These are phyloP conservation scores for Heliopora coerulea DNA, from an alignment of 92 coral and sea anemone species.

Conservation along the genomic window DNA sequence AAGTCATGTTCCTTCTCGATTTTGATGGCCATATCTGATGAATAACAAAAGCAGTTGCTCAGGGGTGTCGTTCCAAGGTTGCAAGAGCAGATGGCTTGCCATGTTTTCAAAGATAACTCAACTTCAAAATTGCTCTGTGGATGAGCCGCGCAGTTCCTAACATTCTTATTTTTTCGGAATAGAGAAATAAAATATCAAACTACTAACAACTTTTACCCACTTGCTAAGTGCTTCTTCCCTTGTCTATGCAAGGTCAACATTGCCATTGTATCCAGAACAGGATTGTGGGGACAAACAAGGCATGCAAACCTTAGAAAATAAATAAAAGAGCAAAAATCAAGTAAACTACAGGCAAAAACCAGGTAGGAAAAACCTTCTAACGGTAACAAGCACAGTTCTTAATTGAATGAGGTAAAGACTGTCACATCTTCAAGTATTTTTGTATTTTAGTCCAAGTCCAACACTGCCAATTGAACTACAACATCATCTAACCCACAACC, in stretches of 20 bases:
- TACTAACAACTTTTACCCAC: slow-evolving; percentile 58
- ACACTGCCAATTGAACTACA: too few species aligned
- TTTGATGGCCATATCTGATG: slow-evolving; percentile 65
- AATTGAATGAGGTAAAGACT: too few species aligned
- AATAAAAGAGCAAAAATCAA: background rate
- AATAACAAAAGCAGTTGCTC: background rate
- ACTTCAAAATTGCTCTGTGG: too few species aligned
- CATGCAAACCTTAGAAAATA: slow-evolving; percentile 69
- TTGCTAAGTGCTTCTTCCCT: slow-evolving; percentile 85
- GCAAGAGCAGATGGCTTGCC: background rate
- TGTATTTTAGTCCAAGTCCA: too few species aligned
- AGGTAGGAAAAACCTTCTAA: background rate
- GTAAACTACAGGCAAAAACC: background rate
- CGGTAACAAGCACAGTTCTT: background rate
- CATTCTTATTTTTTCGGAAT: too few species aligned
- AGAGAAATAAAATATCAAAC: too few species aligned
- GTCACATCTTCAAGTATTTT: too few species aligned
- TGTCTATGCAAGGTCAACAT: slow-evolving; percentile 82
- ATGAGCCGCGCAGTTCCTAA: too few species aligned
- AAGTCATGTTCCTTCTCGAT: slow-evolving; percentile 74
- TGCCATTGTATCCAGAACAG: slow-evolving; percentile 91
- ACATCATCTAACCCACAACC: too few species aligned
- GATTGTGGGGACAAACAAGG: slow-evolving; percentile 77
- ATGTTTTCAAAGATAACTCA: too few species aligned
- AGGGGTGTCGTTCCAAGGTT: background rate